Evolutionary conservation across 2,888 invertebrate genomes (phyloP), one percentile per base, ranked within the genome.

Genomic region (Empis livida): DNA sequence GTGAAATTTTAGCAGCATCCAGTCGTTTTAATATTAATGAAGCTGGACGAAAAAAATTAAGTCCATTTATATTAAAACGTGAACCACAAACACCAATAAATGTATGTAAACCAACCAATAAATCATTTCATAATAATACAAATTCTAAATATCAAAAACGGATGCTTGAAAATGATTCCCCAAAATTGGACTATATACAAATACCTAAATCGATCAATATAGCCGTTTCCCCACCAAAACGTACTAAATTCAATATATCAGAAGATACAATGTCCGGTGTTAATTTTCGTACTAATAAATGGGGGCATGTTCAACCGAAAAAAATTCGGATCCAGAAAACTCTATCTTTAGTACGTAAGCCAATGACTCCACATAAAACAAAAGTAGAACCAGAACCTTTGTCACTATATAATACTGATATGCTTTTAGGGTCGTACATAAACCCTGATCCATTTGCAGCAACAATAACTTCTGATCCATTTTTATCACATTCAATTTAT

Each of bases 401-500:
- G 0, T 61, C 61, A 47, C 57, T 68, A 0, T 70, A 68, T 40
- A 65, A 69, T 50, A 60, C 67, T 0, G 64, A 67, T 38, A 59
- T 63, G 53, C 71, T 58, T 59, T 59, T 63, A 54, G 68, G 58
- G 53, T 57, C 62, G 14, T 65, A 63, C 40, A 72, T 70, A 15
- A 71, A 71, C 59, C 71, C 72, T 1, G 73, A 74, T 60, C 73
- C 74, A 0, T 75, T 74, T 59, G 71, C 72, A 9, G 73, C 74
- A 0, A 70, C 70, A 8, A 73, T 67, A 5, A 80, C 79, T 2
- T 69, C 74, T 8, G 82, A 84, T 67, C 84, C 84, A 5, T 84
- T 84, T 56, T 61, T 79, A 35, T 77, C 79, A 1, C 71, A 77
- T 0, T 76, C 79, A 1, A 75, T 83, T 59, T 82, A 79, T 59